Percentiles rank a stretch among this genome's conserved stretches.
Evolutionary conservation across 2,113 vertebrate genomes (phyloP).

Genomic region (Glaucidium brasilianum): DNA sequence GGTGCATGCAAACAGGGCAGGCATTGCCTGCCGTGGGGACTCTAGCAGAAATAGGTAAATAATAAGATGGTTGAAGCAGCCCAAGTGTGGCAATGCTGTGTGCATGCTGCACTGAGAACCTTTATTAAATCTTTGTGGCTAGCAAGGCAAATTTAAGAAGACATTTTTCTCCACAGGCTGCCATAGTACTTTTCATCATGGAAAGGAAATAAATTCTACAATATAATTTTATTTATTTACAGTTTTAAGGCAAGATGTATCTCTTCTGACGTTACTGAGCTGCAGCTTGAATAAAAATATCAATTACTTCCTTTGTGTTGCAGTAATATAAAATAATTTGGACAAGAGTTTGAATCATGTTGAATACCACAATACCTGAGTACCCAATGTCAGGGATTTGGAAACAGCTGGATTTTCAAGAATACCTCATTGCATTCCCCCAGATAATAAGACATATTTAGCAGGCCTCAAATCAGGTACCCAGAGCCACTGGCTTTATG

Average conservation of each 20-base stretch:
- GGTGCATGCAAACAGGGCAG: neutral
- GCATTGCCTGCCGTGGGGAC: neutral
- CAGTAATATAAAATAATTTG: neutral
- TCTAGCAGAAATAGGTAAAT: neutral
- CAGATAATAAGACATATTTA: neutral
- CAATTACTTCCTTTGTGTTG: neutral
- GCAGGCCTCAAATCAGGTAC: neutral
- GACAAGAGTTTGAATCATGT: neutral
- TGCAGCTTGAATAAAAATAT: neutral
- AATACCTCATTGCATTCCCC: neutral
- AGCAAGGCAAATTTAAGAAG: neutral
- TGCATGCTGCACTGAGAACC: neutral
- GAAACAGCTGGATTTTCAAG: neutral
- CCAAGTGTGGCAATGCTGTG: neutral
- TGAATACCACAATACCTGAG: neutral
- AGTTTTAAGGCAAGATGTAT: neutral
- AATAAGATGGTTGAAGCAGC: neutral
- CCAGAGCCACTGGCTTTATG: neutral
- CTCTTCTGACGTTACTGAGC: neutral
- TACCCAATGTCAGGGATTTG: neutral
- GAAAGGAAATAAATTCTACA: neutral
- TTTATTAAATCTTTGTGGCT: neutral
- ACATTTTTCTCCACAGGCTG: neutral
- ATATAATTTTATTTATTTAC: neutral
- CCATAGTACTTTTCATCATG: neutral